A percentile compares a stretch with the other conserved stretches of the same genome.
These are phyloP conservation scores for Tetragnatha versicolor DNA, from an alignment of 1,140 invertebrate genomes.

Conservation along the genomic window DNA sequence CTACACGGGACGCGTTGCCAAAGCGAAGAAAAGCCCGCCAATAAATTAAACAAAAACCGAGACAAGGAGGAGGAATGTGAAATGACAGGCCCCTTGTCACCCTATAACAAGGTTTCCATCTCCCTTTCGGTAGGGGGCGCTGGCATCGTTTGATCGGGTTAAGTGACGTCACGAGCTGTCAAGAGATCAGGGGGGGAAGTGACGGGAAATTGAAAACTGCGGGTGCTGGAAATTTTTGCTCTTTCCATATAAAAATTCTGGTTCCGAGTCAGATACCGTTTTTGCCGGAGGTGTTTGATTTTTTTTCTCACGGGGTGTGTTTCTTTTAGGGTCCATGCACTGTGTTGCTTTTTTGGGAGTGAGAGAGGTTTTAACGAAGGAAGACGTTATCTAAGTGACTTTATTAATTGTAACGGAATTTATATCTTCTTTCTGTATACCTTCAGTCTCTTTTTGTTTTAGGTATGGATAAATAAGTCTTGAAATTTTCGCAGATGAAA, in stretches of 20 bases:
- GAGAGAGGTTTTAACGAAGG: no score
- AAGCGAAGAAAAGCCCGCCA: not conserved
- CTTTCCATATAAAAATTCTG: slow-evolving; percentile 35
- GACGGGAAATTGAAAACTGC: slow-evolving; percentile 48
- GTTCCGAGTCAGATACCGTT: not conserved
- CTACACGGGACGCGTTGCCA: no score
- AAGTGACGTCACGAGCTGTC: slow-evolving; percentile 45
- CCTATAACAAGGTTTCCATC: slow-evolving; percentile 37
- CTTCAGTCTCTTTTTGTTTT: no score
- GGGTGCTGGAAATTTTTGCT: slow-evolving; percentile 10
- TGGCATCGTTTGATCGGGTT: slow-evolving; percentile 33
- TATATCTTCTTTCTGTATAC: no score
- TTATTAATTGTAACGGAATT: no score
- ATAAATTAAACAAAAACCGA: slow-evolving; percentile 8
- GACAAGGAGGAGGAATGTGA: not conserved
- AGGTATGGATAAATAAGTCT: no score
- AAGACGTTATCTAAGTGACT: no score
- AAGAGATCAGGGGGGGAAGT: slow-evolving; percentile 38
- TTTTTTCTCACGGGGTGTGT: not conserved
- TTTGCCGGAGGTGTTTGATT: slow-evolving; percentile 16
- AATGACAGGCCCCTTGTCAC: slow-evolving; percentile 28
- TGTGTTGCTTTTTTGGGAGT: no score
- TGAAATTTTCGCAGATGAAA: no score
- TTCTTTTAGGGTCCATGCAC: not conserved
- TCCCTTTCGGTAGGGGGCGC: slow-evolving; percentile 21